Evolutionary conservation across 2,113 vertebrate species (phyloP).

Genomic region (Copsychus sechellarum): DNA sequence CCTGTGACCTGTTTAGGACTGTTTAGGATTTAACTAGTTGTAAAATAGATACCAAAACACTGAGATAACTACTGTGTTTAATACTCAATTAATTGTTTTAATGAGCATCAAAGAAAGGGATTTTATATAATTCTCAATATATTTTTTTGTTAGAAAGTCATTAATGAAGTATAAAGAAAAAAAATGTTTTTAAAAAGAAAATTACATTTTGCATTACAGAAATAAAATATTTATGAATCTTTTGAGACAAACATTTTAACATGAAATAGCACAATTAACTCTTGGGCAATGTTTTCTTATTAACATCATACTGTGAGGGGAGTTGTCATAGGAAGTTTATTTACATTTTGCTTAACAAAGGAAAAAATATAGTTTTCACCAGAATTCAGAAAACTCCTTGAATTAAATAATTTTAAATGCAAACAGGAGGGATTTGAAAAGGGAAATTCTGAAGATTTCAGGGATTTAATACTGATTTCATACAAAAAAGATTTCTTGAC

Average conservation of each 20-base stretch:
- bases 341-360: conserved; percentile 2
- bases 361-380: background rate
- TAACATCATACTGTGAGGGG: background rate
- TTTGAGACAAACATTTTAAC: background rate
- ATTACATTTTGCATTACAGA: background rate
- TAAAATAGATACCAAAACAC: conserved; percentile 16
- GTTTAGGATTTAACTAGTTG: conserved; percentile 2
- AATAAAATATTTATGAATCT: conserved; percentile 6
- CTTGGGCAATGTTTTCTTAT: background rate
- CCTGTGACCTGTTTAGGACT: conserved; percentile 33
- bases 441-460: background rate
- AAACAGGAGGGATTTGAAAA: background rate
- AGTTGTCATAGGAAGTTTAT: background rate
- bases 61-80: background rate
- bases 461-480: background rate
- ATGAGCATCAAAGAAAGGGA: background rate
- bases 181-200: background rate
- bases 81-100: background rate
- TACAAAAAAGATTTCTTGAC: background rate
- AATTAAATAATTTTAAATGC: background rate
- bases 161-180: background rate
- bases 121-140: background rate
- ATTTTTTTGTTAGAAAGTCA: background rate
- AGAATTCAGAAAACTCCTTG: background rate
- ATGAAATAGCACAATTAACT: background rate